Conservation (phyloP, 2,113 vertebrate genomes). For the Callorhinus ursinus region DNA sequence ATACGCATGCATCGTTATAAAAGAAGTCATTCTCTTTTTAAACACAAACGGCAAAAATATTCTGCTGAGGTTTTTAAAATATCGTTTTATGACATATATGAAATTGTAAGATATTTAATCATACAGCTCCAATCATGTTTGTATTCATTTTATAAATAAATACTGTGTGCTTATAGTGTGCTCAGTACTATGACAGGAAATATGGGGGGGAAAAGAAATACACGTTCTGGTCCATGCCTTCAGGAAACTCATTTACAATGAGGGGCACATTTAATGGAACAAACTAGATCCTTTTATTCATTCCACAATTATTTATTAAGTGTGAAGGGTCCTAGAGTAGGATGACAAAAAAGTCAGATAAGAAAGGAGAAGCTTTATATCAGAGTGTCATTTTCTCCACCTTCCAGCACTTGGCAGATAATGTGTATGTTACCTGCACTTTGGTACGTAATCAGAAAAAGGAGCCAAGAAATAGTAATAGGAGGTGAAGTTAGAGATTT, state of each 20-base stretch:
- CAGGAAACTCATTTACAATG: not conserved
- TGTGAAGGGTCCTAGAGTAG: not conserved
- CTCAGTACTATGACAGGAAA: not conserved
- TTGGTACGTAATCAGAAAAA: not conserved
- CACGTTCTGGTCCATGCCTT: not conserved
- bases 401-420: not conserved
- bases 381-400: not conserved
- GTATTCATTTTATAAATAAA: not conserved
- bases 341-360: not conserved
- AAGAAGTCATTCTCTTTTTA: constrained; percentile 1
- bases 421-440: fast-evolving
- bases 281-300: not conserved
- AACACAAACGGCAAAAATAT: not conserved
- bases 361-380: not conserved
- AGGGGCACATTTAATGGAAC: not conserved
- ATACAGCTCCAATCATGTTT: not conserved
- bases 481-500: not conserved
- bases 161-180: not conserved
- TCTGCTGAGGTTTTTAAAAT: not conserved
- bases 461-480: not conserved
- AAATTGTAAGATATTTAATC: not conserved
- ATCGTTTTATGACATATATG: not conserved
- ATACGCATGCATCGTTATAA: not conserved
- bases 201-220: too few species aligned
- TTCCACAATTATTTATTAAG: not conserved